Conservation (phyloP, 1,140 invertebrate genomes). For the Leptoteleia sp. region DNA sequence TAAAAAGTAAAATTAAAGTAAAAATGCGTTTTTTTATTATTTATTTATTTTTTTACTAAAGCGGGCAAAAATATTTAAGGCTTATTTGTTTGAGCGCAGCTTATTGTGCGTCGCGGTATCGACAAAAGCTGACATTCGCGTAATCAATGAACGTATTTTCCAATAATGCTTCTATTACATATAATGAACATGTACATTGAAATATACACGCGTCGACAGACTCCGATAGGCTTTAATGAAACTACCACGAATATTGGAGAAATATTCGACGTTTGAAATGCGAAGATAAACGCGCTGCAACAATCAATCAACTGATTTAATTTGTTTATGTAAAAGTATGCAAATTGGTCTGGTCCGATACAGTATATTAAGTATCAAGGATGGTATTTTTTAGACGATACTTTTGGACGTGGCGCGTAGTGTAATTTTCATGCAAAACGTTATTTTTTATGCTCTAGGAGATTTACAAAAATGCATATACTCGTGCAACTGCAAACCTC, state of each 20-base stretch:
- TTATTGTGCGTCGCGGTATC: slow-evolving; percentile 31
- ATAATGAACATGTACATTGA: slow-evolving; percentile 8
- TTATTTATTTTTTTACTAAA: too few relatives aligned
- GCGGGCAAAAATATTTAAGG: slow-evolving; percentile 24
- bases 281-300: slow-evolving; percentile 32
- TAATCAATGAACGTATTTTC: slow-evolving; percentile 64
- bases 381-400: too few relatives aligned
- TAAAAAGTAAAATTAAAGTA: too few relatives aligned
- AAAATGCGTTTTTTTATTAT: too few relatives aligned
- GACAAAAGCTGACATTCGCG: slow-evolving; percentile 36
- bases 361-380: too few relatives aligned
- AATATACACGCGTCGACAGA: slow-evolving; percentile 32
- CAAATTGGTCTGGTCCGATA: neutral
- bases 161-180: slow-evolving; percentile 62
- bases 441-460: too few relatives aligned
- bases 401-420: too few relatives aligned
- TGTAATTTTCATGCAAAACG: too few relatives aligned
- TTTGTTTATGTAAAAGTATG: slow-evolving; percentile 21
- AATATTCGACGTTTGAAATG: slow-evolving; percentile 40
- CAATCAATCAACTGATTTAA: slow-evolving; percentile 21
- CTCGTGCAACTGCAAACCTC: too few relatives aligned
- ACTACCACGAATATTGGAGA: slow-evolving; percentile 47
- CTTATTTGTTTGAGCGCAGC: slow-evolving; percentile 17
- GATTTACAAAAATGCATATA: too few relatives aligned
- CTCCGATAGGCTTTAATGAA: slow-evolving; percentile 54